Evolutionary conservation across 2,113 vertebrate genomes (phyloP).

Genomic region (Platycercus adscitus): DNA sequence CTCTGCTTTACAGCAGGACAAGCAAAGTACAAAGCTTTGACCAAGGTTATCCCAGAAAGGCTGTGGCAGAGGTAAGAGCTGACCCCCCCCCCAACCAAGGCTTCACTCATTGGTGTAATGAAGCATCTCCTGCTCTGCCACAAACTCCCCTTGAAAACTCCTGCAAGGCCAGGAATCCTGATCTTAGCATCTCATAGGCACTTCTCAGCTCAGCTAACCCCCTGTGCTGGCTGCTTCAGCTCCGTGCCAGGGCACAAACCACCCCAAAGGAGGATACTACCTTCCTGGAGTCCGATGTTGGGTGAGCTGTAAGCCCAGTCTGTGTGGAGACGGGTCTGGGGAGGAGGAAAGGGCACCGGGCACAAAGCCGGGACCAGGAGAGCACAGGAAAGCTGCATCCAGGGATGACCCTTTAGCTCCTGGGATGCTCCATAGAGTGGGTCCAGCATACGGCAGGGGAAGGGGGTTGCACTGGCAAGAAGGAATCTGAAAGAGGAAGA

Average conservation of each 20-base stretch:
- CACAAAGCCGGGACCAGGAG: not conserved
- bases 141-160: slow-evolving; percentile 5
- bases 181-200: slow-evolving; percentile 14
- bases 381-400: not conserved
- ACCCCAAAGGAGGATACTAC: not conserved
- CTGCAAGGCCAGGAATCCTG: not conserved
- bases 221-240: not conserved
- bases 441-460: not conserved
- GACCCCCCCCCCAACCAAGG: not conserved
- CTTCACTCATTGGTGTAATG: not conserved
- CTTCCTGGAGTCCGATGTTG: not conserved
- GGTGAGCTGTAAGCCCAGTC: not conserved
- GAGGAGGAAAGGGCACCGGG: not conserved
- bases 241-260: slow-evolving; percentile 23
- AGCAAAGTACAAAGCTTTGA: not conserved
- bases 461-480: not conserved
- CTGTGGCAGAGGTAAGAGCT: not conserved
- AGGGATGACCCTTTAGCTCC: not conserved
- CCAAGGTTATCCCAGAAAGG: slow-evolving; percentile 8
- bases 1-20: not conserved
- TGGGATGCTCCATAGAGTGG: accelerated
- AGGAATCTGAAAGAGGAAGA: not conserved
- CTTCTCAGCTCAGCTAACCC: not conserved
- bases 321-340: not conserved
- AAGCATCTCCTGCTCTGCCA: not conserved